Percentiles rank a stretch among this genome's conserved stretches.
phyloP scores from a whole-genome alignment of 2,797 vertebrate species.

The Potorous gilbertii region DNA sequence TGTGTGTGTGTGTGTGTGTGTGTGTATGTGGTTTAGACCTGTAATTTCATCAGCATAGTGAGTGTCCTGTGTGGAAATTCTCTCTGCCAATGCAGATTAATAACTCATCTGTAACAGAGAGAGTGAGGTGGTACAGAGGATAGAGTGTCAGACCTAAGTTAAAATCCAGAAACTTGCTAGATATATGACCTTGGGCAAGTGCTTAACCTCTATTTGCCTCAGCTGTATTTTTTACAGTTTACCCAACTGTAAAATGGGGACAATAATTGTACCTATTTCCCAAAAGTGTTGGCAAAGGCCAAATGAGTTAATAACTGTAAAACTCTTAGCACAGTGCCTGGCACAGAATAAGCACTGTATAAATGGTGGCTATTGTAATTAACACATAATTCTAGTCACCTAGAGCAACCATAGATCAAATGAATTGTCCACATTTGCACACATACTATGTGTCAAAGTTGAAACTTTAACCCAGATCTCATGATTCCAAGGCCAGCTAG shows the following conservation, averaged over 20 bases:
- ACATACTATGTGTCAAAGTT: neutral
- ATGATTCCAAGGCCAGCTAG: neutral
- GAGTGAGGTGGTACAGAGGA: neutral
- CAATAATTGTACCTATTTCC: neutral
- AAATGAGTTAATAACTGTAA: conserved; percentile 1
- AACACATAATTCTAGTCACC: neutral
- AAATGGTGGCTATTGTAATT: neutral
- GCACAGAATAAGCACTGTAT: neutral
- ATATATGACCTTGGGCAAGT: neutral
- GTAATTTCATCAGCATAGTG: neutral
- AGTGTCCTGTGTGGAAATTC: neutral
- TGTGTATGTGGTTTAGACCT: neutral
- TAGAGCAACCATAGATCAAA: neutral
- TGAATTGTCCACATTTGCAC: neutral
- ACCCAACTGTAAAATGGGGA: conserved; percentile 35
- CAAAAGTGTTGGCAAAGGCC: neutral
- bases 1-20: no score
- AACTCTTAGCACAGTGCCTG: neutral
- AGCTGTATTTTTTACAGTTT: no score
- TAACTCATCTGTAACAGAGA: neutral
- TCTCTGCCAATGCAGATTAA: neutral
- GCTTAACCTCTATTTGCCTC: neutral
- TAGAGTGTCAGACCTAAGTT: neutral
- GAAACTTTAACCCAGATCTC: neutral
- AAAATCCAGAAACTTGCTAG: neutral